Evolutionary conservation across 2,888 invertebrate genomes (phyloP).

Genomic region (Oxytorus armatus): DNA sequence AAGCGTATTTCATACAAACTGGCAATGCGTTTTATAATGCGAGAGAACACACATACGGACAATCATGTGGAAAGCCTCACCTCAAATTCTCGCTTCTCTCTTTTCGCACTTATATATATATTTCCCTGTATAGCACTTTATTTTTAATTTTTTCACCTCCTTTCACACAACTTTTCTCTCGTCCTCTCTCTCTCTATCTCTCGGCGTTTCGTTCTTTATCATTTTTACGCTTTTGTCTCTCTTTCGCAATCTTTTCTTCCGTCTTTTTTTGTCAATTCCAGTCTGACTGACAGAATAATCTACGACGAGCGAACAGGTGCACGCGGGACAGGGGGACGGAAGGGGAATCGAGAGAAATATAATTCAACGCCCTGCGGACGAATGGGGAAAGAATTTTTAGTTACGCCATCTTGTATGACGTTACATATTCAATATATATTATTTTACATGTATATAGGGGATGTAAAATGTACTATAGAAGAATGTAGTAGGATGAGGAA

Average conservation of each 20-base stretch:
- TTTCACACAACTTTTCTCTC: constrained; percentile 12
- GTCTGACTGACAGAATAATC: constrained; percentile 78
- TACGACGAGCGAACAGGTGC: constrained; percentile 32
- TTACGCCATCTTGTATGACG: constrained; percentile 12
- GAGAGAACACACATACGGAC: constrained; percentile 12
- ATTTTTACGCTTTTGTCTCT: constrained; percentile 29
- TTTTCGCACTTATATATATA: constrained; percentile 44
- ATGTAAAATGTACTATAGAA: no score
- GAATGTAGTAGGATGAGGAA: no score
- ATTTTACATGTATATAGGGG: no score
- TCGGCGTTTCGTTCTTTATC: constrained; percentile 45
- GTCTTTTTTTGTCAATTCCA: constrained; percentile 74
- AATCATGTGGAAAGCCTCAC: constrained; percentile 31
- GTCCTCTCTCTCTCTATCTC: not conserved
- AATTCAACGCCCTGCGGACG: constrained; percentile 59
- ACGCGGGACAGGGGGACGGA: not conserved
- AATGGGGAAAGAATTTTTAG: constrained; percentile 57
- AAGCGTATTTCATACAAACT: constrained; percentile 48
- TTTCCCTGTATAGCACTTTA: constrained; percentile 43
- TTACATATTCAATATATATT: not conserved
- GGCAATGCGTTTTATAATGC: constrained; percentile 57
- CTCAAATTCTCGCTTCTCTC: constrained; percentile 17
- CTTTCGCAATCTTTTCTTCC: constrained; percentile 13
- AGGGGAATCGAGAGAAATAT: constrained; percentile 65
- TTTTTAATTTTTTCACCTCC: constrained; percentile 20